Base-by-base conservation (phyloP, 2,888 invertebrate species). In the Pilophorus perplexus region DNA sequence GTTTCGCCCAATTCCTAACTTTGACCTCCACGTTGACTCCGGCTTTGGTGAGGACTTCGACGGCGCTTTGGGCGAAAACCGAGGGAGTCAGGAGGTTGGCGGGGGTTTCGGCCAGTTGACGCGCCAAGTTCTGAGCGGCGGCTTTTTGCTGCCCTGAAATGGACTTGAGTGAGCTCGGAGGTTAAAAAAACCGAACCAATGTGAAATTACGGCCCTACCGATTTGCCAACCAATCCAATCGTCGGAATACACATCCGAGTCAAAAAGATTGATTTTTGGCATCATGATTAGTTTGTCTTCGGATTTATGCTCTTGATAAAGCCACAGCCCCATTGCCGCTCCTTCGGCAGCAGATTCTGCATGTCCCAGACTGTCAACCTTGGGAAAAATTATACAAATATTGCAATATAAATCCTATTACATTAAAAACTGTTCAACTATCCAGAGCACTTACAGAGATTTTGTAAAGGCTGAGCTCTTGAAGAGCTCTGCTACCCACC, bases 321-420 rank as follows among this genome's bases (percentile, higher is more conserved):
- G 76, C 85, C 86, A 89, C 8, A 85, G 77, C 0, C 84, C 84
- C 22, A 92, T 79, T 2, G 80, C 78, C 0, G 88, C 84, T 1
- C 90, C 91, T 76, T 91, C 91, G 0, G 90, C 90, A 1, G 90
- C 85, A 1, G 89, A 88, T 75, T 89, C 87, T 0, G 89, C 85
- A 74, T 86, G 83, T 6, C 87, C 88, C 74, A 90, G 88, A 14
- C 86, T 85, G 85, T 75, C 92, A 90, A 65, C 54, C 59, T 59
- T 8, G 2, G 14, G 28, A 27, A 50, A 38, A n/a, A n/a, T n/a
- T n/a, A n/a, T n/a, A n/a, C n/a, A n/a, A n/a, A n/a, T n/a, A n/a
- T n/a, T n/a, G n/a, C n/a, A n/a, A n/a, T n/a, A n/a, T n/a, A n/a
- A n/a, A n/a, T n/a, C n/a, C n/a, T n/a, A n/a, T n/a, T n/a, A n/a